A percentile compares a stretch with the other conserved stretches of the same genome.
Conservation (phyloP, 2,797 vertebrate species). For the Cetoscarus ocellatus region DNA sequence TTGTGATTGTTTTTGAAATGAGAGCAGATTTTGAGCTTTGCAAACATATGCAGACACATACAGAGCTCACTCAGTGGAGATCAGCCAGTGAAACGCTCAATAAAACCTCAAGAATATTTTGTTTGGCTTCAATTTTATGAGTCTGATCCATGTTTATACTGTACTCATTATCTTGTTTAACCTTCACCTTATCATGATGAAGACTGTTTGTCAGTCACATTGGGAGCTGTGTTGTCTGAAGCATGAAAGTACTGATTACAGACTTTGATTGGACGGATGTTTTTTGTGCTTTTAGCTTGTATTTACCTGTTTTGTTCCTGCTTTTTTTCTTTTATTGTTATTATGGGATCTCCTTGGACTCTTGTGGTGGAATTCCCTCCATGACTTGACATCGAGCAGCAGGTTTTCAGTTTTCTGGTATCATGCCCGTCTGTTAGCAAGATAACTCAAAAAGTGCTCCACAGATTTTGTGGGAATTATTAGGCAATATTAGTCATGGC, state of each 20-base stretch:
- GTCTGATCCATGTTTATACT: not conserved
- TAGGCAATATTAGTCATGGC: no score
- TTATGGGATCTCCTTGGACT: not conserved
- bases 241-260: constrained; percentile 1
- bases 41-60: constrained; percentile 5
- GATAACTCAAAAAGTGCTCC: no score
- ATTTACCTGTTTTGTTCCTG: not conserved
- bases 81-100: not conserved
- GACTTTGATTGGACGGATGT: not conserved
- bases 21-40: constrained; percentile 9
- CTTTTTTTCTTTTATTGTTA: no score
- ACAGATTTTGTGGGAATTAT: no score
- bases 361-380: not conserved
- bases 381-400: not conserved
- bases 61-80: constrained; percentile 10
- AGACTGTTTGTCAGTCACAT: not conserved
- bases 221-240: constrained; percentile 1
- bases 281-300: not conserved
- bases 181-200: not conserved
- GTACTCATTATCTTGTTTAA: not conserved
- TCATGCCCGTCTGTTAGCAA: no score
- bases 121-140: constrained; percentile 16
- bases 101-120: not conserved
- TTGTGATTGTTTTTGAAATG: constrained; percentile 52
- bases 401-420: no score